phyloP scores from a whole-genome alignment of 2,797 vertebrate species.

The Craterocephalus amniculus region DNA sequence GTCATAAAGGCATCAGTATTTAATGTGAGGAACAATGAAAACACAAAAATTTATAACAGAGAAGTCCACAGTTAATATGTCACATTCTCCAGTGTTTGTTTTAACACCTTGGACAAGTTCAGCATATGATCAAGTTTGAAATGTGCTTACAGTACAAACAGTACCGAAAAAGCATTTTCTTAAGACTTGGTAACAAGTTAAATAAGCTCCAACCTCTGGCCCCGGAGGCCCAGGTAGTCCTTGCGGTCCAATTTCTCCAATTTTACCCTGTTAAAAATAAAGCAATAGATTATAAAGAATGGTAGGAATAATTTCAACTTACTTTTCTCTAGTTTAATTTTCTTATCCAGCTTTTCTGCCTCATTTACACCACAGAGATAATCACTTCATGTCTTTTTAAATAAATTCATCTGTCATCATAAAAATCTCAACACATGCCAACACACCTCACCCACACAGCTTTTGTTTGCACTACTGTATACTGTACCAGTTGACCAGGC shows the following conservation, averaged over 20 bases:
- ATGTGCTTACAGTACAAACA: background rate
- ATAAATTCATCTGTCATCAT: background rate
- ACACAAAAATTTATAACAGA: too few relatives aligned
- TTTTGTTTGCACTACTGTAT: too few relatives aligned
- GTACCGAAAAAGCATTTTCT: background rate
- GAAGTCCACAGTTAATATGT: too few relatives aligned
- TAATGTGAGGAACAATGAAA: too few relatives aligned
- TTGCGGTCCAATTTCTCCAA: slow-evolving; percentile 69
- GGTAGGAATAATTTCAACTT: background rate
- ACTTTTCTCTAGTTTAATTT: background rate
- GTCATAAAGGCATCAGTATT: too few relatives aligned
- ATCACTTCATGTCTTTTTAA: background rate
- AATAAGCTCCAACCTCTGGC: slow-evolving; percentile 70
- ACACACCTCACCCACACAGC: too few relatives aligned
- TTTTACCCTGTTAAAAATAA: slow-evolving; percentile 64
- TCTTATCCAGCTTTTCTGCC: background rate
- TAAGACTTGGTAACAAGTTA: background rate
- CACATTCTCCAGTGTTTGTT: too few relatives aligned
- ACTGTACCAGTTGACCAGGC: too few relatives aligned
- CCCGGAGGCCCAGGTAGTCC: slow-evolving; percentile 75
- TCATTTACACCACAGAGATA: background rate
- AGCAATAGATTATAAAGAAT: slow-evolving; percentile 1
- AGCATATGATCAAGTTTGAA: background rate
- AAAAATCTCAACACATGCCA: background rate
- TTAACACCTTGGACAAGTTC: too few relatives aligned